phyloP scores from a whole-genome alignment of 2,797 vertebrate species.

The Tragelaphus eurycerus region DNA sequence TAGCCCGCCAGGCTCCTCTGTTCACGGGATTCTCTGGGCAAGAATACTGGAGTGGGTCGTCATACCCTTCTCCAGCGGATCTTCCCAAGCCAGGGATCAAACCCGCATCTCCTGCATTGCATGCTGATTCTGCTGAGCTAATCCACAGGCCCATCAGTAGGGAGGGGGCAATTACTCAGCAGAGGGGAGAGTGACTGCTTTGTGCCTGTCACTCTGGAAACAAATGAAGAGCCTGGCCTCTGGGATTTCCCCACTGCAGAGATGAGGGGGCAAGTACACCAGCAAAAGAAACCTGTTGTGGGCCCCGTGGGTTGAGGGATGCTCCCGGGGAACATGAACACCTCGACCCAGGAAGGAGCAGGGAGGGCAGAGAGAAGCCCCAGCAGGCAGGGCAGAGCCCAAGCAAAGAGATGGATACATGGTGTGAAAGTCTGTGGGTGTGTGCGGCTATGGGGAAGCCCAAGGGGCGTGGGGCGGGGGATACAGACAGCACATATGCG shows the following conservation, averaged over 20 bases:
- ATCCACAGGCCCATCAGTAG: not conserved
- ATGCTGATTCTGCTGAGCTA: not conserved
- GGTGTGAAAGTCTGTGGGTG: not conserved
- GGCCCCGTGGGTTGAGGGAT: not conserved
- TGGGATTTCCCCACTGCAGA: not conserved
- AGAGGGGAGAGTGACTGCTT: not conserved
- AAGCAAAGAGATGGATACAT: not conserved
- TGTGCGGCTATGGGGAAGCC: not conserved
- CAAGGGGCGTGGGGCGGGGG: rapidly evolving
- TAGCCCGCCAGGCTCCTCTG: not conserved
- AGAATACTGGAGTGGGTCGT: not conserved
- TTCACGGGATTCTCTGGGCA: not conserved
- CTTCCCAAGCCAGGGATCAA: not conserved
- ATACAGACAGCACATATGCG: too few relatives aligned
- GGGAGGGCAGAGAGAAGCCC: not conserved
- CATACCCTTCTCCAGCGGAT: not conserved
- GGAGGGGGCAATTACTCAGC: not conserved
- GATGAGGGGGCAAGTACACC: not conserved
- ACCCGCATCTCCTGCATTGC: not conserved
- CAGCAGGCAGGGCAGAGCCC: not conserved
- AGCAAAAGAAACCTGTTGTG: not conserved
- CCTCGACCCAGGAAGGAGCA: not conserved
- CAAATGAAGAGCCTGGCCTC: not conserved
- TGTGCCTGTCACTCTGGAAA: not conserved
- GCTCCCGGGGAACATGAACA: not conserved